Base-by-base conservation (phyloP, 2,888 invertebrate genomes). In the Meta bourneti region DNA sequence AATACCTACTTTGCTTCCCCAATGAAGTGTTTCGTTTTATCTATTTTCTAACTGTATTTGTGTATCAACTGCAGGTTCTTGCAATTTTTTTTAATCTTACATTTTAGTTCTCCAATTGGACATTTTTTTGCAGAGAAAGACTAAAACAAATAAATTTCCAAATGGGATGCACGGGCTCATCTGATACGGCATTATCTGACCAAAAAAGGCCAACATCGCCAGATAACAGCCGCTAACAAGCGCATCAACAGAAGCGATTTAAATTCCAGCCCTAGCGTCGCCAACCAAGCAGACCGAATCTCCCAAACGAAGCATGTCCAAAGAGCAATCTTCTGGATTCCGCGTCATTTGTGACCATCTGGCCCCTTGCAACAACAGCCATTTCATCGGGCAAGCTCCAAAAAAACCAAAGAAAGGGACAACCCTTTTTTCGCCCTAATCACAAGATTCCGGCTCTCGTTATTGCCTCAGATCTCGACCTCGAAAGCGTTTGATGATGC, bases 371-470 rank as follows among this genome's bases (percentile, higher is more conserved):
- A 69, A 82, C 52, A 84, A 75, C 84, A n/a, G 75, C 84, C 74
- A 84, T 84, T 86, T 86, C 86, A 78, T 70, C 77, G 86, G n/a
- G 70, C 82, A 71, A 51, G 86, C 86, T 70, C 86, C 77, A 19
- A 52, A 54, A 1, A 52, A 78, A 34, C 20, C 51, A 82, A 19
- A 34, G 72, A 61, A 8, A 16, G 71, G 70, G 86, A 85, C 85
- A 80, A 80, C 79, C 87, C 79, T 80, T 16, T 80, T 74, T 61
- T 75, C 16, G 48, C 49, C 85, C 61, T 48, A 19, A 49, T 19
- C 79, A 72, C 72, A 72, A 72, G 80, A 80, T 79, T 79, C 87
- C 87, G 80, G 74, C 72, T 69, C 89, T 89, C 89, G 82, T 83
- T 89, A 77, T 83, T 70, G 51, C 79, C 83, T 83, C 70, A 52